Evolutionary conservation across 2,888 invertebrate species (phyloP).

Genomic region (Melinaea marsaeus): DNA sequence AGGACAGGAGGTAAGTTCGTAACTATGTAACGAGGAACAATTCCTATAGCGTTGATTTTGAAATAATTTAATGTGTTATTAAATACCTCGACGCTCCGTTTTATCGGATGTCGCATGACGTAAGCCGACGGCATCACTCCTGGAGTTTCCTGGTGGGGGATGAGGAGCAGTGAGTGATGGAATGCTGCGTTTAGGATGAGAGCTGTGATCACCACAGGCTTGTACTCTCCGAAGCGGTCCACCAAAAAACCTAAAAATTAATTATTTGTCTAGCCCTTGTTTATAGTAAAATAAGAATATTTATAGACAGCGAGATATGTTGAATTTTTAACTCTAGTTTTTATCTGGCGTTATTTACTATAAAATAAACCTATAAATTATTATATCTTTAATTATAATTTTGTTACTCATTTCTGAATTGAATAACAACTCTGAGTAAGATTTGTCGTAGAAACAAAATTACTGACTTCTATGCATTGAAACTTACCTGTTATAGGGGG

Average conservation of each 20-base stretch:
- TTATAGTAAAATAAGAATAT: neutral
- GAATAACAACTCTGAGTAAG: too few species aligned
- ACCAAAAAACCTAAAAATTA: constrained; percentile 84
- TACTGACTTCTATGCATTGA: constrained; percentile 21
- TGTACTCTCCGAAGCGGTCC: constrained; percentile 92
- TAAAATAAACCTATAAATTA: neutral
- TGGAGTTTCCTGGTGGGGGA: constrained; percentile 88
- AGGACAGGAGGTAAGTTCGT: constrained; percentile 53
- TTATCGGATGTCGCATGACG: constrained; percentile 85
- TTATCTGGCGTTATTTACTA: too few species aligned
- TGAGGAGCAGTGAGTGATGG: constrained; percentile 87
- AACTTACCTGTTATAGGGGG: constrained; percentile 87
- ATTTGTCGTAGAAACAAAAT: neutral
- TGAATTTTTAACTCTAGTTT: too few species aligned
- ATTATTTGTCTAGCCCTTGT: constrained; percentile 8
- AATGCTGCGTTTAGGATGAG: constrained; percentile 86
- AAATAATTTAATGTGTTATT: constrained; percentile 30
- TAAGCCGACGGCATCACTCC: constrained; percentile 86
- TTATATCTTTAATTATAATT: neutral
- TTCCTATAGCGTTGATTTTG: constrained; percentile 49
- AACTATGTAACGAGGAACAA: constrained; percentile 47
- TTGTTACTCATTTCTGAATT: too few species aligned
- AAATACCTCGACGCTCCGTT: constrained; percentile 82
- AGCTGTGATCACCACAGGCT: constrained; percentile 87
- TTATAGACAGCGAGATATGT: too few species aligned